Percentiles rank a stretch among this genome's conserved stretches.
These are phyloP conservation scores for Cerceris rybyensis DNA, from an alignment of 2,888 invertebrate genomes.

Conservation along the genomic window DNA sequence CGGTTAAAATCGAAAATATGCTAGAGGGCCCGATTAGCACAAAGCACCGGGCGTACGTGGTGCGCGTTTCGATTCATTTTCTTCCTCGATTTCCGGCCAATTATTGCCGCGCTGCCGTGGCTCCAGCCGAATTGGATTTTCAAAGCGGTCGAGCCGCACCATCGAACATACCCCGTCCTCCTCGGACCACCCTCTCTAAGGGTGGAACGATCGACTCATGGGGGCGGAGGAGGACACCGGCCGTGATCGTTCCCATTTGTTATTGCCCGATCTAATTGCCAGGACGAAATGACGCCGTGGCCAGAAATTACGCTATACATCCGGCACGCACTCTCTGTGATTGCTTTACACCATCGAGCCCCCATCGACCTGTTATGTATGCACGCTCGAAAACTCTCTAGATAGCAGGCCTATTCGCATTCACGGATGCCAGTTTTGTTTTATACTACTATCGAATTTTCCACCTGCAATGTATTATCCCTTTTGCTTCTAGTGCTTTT, in stretches of 20 bases:
- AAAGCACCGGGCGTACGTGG: constrained; percentile 13
- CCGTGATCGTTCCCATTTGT: constrained; percentile 68
- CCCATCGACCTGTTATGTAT: constrained; percentile 5
- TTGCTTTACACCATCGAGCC: constrained; percentile 61
- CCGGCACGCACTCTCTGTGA: constrained; percentile 57
- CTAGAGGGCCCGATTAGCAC: constrained; percentile 19
- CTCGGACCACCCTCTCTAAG: background rate
- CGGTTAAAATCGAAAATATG: constrained; percentile 46
- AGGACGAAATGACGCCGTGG: constrained; percentile 72
- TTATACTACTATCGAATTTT: constrained; percentile 6
- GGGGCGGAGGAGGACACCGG: constrained; percentile 19
- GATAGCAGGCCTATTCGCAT: background rate
- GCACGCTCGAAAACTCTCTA: constrained; percentile 24
- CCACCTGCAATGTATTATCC: background rate
- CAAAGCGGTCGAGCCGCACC: constrained; percentile 26
- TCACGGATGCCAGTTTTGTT: constrained; percentile 12
- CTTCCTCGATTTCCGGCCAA: constrained; percentile 69
- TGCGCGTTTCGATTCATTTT: constrained; percentile 64
- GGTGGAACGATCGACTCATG: background rate
- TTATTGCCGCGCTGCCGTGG: constrained; percentile 57
- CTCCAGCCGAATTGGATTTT: constrained; percentile 21
- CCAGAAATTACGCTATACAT: constrained; percentile 69
- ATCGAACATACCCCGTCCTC: constrained; percentile 23
- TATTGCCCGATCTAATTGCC: constrained; percentile 75
- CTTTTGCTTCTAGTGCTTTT: too few species aligned